Evolutionary conservation across 1,140 invertebrate species (phyloP).

Genomic region (Chlorops oryzae): DNA sequence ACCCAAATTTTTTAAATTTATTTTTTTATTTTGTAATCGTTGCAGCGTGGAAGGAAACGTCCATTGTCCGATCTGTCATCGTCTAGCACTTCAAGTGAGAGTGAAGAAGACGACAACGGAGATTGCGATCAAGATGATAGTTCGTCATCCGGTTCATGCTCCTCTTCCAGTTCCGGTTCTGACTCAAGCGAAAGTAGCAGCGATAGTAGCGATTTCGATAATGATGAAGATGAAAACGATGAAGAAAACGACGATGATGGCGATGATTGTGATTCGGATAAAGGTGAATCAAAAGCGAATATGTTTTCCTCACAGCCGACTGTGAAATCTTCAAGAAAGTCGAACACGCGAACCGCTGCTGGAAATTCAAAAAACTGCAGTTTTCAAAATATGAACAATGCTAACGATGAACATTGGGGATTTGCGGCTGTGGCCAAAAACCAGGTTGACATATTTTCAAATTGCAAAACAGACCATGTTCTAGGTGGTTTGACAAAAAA

Average conservation of each 20-base stretch:
- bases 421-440: slow-evolving; percentile 65
- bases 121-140: slow-evolving; percentile 39
- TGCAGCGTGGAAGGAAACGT: too few relatives aligned
- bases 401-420: slow-evolving; percentile 66
- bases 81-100: slow-evolving; percentile 40
- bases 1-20: too few relatives aligned
- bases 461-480: slow-evolving; percentile 20
- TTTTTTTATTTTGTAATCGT: too few relatives aligned
- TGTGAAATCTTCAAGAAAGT: slow-evolving; percentile 1
- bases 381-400: neutral
- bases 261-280: slow-evolving; percentile 28
- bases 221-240: slow-evolving; percentile 27
- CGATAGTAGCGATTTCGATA: slow-evolving; percentile 43
- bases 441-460: slow-evolving; percentile 45
- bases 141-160: slow-evolving; percentile 43
- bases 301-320: slow-evolving; percentile 19
- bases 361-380: neutral
- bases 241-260: slow-evolving; percentile 39
- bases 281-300: slow-evolving; percentile 38
- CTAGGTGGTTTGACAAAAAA: slow-evolving; percentile 6
- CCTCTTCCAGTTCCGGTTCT: slow-evolving; percentile 47
- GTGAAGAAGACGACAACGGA: slow-evolving; percentile 42
- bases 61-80: slow-evolving; percentile 41
- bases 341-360: slow-evolving; percentile 4
- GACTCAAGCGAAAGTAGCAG: slow-evolving; percentile 42